Conservation (phyloP, 2,797 vertebrate genomes). For the Arctocebus calabarensis region DNA sequence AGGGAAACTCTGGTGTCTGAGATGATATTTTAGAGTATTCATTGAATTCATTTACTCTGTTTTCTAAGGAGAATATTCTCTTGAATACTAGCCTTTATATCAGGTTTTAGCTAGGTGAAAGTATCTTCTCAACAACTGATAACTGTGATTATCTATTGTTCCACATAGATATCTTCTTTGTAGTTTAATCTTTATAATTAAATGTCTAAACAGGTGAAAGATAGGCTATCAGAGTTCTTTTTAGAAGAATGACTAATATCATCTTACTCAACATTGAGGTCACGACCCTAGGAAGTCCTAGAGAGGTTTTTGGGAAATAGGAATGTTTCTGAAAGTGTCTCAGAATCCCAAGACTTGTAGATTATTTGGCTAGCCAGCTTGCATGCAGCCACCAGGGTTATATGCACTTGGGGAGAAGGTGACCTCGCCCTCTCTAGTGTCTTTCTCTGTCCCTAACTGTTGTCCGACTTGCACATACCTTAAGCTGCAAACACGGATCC, state of each 20-base stretch:
- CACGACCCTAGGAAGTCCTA: conserved; percentile 59
- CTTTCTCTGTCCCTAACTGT: background rate
- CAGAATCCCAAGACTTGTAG: conserved; percentile 17
- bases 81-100: conserved; percentile 9
- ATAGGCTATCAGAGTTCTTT: conserved; percentile 61
- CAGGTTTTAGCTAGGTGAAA: conserved; percentile 61
- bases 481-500: background rate
- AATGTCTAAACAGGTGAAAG: conserved; percentile 69
- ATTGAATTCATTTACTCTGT: conserved; percentile 42
- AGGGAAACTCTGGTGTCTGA: conserved; percentile 4
- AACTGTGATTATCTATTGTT: conserved; percentile 63
- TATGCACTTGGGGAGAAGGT: background rate
- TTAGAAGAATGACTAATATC: conserved; percentile 69
- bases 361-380: background rate
- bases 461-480: background rate
- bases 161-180: conserved; percentile 65
- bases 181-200: conserved; percentile 80
- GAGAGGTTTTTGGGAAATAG: conserved; percentile 51
- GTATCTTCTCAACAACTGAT: conserved; percentile 53
- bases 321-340: conserved; percentile 63
- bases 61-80: conserved; percentile 40
- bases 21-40: conserved; percentile 55
- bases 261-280: conserved; percentile 75
- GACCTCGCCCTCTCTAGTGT: background rate
- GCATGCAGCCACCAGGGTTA: background rate